These are phyloP conservation scores for Rhinogobius similis DNA, from an alignment of 2,113 vertebrate genomes.

Conservation along the genomic window DNA sequence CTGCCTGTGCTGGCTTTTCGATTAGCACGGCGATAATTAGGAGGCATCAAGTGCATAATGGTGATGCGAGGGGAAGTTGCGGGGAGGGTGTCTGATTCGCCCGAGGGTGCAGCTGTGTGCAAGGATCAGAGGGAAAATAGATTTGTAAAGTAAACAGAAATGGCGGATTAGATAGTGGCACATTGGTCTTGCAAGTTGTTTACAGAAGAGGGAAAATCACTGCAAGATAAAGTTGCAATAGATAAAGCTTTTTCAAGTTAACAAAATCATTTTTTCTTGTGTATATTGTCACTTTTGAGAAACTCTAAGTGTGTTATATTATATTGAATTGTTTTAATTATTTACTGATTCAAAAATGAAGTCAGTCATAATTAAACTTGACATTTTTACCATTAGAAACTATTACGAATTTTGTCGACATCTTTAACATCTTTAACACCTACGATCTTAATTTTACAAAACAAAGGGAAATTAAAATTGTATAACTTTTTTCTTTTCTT, in stretches of 20 bases:
- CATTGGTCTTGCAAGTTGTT: background rate
- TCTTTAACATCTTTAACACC: too few relatives aligned
- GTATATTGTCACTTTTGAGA: background rate
- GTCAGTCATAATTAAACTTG: too few relatives aligned
- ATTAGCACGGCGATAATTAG: background rate
- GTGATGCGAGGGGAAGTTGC: background rate
- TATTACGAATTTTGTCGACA: too few relatives aligned
- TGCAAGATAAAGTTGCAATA: background rate
- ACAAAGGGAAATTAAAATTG: too few relatives aligned
- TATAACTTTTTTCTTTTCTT: too few relatives aligned
- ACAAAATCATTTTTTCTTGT: too few relatives aligned
- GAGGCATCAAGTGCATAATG: conserved; percentile 1
- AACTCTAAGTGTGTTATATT: background rate
- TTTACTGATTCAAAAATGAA: too few relatives aligned
- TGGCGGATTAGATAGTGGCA: background rate
- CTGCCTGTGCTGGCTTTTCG: background rate
- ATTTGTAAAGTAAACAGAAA: conserved; percentile 1
- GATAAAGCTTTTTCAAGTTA: background rate
- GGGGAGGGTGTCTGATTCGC: background rate
- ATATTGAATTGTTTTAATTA: too few relatives aligned
- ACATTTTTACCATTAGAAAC: too few relatives aligned
- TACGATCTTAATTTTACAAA: too few relatives aligned
- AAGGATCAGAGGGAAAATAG: background rate
- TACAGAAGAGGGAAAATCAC: background rate
- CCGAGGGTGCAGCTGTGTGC: conserved; percentile 1